Conservation (phyloP, 2,888 invertebrate species). For the Catocala sponsa region DNA sequence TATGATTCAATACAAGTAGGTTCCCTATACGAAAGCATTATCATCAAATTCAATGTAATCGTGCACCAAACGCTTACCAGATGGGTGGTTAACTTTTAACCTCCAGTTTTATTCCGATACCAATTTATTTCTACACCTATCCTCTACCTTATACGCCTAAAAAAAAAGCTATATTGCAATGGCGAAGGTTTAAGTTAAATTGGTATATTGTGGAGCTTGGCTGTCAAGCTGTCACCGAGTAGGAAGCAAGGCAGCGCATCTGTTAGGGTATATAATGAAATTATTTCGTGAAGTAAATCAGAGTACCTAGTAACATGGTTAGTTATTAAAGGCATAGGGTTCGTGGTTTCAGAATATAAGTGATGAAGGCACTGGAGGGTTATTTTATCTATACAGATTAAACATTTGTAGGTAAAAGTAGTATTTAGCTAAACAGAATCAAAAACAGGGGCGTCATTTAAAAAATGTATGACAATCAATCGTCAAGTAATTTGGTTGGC, state of each 20-base stretch:
- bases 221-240: conserved; percentile 62
- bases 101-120: conserved; percentile 49
- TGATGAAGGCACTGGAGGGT: neutral
- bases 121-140: conserved; percentile 10
- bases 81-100: conserved; percentile 73
- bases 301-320: conserved; percentile 34
- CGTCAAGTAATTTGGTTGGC: no score
- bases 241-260: conserved; percentile 61
- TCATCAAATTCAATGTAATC: conserved; percentile 48
- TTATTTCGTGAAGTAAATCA: conserved; percentile 67
- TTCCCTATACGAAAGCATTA: conserved; percentile 22
- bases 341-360: conserved; percentile 41
- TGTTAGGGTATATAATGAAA: conserved; percentile 67
- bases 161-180: conserved; percentile 11
- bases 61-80: conserved; percentile 58
- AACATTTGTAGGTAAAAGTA: no score
- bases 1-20: conserved; percentile 7
- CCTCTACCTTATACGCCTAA: neutral
- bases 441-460: no score
- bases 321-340: conserved; percentile 31
- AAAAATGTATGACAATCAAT: no score
- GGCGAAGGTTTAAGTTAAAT: neutral
- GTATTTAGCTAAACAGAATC: no score
- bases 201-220: conserved; percentile 27
- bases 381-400: no score